A percentile compares a stretch with the other conserved stretches of the same genome.
phyloP scores from a whole-genome alignment of 2,888 invertebrate genomes.

The Drepana falcataria region DNA sequence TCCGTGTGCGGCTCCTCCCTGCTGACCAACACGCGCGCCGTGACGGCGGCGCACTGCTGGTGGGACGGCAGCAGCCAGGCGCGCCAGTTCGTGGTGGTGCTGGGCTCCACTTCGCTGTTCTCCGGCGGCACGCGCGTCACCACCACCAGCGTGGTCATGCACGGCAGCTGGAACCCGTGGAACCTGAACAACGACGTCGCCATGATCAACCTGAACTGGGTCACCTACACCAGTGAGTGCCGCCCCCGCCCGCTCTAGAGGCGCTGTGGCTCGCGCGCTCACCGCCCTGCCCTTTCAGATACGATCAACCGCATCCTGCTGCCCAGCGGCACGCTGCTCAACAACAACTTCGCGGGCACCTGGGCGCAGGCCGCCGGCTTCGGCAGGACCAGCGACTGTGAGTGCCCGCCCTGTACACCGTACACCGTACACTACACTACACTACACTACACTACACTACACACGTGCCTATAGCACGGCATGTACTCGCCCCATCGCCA shows the following conservation, averaged over 20 bases:
- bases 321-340: conserved; percentile 26
- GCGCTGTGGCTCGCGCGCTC: neutral
- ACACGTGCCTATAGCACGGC: neutral
- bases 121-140: conserved; percentile 27
- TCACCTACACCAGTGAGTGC: conserved; percentile 24
- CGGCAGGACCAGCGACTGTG: conserved; percentile 45
- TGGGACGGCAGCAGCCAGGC: conserved; percentile 31
- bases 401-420: conserved; percentile 7
- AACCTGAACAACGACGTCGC: conserved; percentile 30
- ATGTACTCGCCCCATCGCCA: neutral
- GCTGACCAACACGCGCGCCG: conserved; percentile 26
- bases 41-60: conserved; percentile 45
- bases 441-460: no score
- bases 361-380: conserved; percentile 45
- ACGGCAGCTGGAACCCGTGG: conserved; percentile 22
- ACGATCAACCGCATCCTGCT: conserved; percentile 35
- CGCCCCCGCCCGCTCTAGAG: neutral
- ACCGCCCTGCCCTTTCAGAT: conserved; percentile 19
- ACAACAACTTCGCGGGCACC: conserved; percentile 30
- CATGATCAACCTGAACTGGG: conserved; percentile 19
- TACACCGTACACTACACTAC: neutral
- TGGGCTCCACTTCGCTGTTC: conserved; percentile 31
- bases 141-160: conserved; percentile 26
- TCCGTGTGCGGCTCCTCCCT: conserved; percentile 35
- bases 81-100: conserved; percentile 35